Evolutionary conservation across 2,888 invertebrate genomes (phyloP).

Genomic region (Tetheella fluctuosa): DNA sequence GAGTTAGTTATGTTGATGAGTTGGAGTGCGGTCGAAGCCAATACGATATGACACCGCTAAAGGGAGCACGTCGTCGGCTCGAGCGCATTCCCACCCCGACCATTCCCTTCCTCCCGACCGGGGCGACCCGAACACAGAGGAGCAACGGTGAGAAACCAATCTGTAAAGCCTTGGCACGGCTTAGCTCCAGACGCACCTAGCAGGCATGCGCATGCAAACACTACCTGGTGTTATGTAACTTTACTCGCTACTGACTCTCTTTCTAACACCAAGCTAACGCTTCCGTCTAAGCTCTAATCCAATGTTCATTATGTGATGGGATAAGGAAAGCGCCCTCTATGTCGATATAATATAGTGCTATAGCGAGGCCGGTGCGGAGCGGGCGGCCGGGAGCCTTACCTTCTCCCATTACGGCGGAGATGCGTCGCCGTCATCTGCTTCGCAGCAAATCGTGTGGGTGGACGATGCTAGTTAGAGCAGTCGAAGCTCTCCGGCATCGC

Average conservation of each 20-base stretch:
- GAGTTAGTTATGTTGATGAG: constrained; percentile 65
- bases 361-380: constrained; percentile 77
- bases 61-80: constrained; percentile 55
- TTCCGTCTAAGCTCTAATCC: constrained; percentile 73
- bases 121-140: constrained; percentile 74
- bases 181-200: constrained; percentile 78
- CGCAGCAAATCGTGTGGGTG: constrained; percentile 76
- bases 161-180: constrained; percentile 80
- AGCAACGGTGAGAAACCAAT: constrained; percentile 82
- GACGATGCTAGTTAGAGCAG: constrained; percentile 63
- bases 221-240: constrained; percentile 69
- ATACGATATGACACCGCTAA: too few species aligned
- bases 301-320: constrained; percentile 85
- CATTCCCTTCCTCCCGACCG: constrained; percentile 64
- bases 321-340: constrained; percentile 90
- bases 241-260: constrained; percentile 74
- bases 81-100: constrained; percentile 58
- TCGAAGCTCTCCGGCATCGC: constrained; percentile 64
- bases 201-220: constrained; percentile 64
- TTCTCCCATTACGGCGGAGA: constrained; percentile 85
- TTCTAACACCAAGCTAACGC: constrained; percentile 76
- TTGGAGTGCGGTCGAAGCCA: constrained; percentile 63
- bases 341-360: constrained; percentile 67
- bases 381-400: constrained; percentile 83
- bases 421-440: constrained; percentile 81